Conservation (phyloP, 2,113 vertebrate genomes). For the Ornithorhynchus anatinus region DNA sequence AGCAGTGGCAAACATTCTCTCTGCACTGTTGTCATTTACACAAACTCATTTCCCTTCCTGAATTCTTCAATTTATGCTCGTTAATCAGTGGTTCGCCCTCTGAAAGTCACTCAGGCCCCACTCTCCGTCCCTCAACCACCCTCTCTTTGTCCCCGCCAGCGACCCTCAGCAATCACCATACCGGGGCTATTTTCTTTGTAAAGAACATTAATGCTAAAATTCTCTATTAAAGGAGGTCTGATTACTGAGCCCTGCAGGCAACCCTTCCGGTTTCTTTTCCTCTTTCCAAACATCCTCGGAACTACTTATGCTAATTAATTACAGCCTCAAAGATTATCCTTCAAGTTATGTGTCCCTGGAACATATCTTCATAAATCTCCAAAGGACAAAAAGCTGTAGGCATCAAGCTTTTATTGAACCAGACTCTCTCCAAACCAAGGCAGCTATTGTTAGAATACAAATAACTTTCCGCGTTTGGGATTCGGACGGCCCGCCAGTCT, state of each 20-base stretch:
- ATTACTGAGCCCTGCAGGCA: constrained; percentile 42
- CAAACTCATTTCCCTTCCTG: not conserved
- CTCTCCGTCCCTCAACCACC: not conserved
- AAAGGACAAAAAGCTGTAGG: constrained; percentile 7
- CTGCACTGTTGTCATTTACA: not conserved
- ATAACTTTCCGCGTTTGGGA: constrained; percentile 1
- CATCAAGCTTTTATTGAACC: constrained; percentile 10
- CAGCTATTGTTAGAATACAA: not conserved
- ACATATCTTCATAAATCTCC: constrained; percentile 12
- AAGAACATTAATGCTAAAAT: constrained; percentile 41
- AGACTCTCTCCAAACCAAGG: constrained; percentile 11
- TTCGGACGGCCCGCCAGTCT: not conserved
- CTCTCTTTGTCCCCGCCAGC: constrained; percentile 12
- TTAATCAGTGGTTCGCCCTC: constrained; percentile 38
- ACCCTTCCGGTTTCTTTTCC: constrained; percentile 33
- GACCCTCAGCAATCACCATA: constrained; percentile 34
- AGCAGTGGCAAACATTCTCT: not conserved
- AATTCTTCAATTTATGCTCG: constrained; percentile 26
- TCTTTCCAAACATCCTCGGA: constrained; percentile 57
- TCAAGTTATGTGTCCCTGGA: constrained; percentile 26
- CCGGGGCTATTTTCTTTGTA: constrained; percentile 25
- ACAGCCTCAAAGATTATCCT: constrained; percentile 43
- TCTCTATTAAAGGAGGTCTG: constrained; percentile 16
- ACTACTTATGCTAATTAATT: constrained; percentile 62
- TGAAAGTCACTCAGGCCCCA: constrained; percentile 6